Evolutionary conservation across 2,888 invertebrate genomes (phyloP).

Genomic region (Eupithecia vulgata): DNA sequence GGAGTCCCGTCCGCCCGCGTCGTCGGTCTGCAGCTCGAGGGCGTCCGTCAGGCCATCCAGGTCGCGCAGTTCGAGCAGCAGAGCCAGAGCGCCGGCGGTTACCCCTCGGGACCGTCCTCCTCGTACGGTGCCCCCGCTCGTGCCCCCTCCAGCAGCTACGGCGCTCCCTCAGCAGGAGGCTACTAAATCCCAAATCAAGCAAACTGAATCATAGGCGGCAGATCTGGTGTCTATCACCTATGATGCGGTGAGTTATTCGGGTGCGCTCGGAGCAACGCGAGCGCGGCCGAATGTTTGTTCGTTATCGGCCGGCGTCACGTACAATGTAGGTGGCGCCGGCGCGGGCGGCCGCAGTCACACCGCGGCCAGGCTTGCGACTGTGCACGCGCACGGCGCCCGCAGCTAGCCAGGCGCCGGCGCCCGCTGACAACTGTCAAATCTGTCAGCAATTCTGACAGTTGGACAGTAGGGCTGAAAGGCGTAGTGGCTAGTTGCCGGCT

Average conservation of each 20-base stretch:
- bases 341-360: constrained; percentile 60
- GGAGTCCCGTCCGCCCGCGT: constrained; percentile 83
- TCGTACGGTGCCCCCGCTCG: constrained; percentile 84
- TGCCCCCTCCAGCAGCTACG: constrained; percentile 88
- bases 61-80: constrained; percentile 92
- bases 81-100: constrained; percentile 79
- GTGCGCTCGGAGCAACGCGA: constrained; percentile 57
- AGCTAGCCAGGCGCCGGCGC: constrained; percentile 71
- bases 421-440: constrained; percentile 46
- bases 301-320: constrained; percentile 71
- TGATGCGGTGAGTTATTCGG: constrained; percentile 63
- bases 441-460: constrained; percentile 46
- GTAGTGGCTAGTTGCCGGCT: constrained; percentile 77
- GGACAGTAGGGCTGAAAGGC: constrained; percentile 46
- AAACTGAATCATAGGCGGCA: constrained; percentile 50
- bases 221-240: constrained; percentile 24
- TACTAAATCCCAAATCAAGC: constrained; percentile 66
- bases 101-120: constrained; percentile 60
- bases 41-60: constrained; percentile 93
- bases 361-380: constrained; percentile 79
- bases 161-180: constrained; percentile 74
- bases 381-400: constrained; percentile 79
- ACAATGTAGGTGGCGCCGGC: constrained; percentile 80
- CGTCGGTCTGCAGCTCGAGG: constrained; percentile 93
- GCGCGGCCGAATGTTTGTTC: constrained; percentile 69